Conservation (phyloP, 2,797 vertebrate genomes). For the Tokudaia tokunoshimensis region DNA sequence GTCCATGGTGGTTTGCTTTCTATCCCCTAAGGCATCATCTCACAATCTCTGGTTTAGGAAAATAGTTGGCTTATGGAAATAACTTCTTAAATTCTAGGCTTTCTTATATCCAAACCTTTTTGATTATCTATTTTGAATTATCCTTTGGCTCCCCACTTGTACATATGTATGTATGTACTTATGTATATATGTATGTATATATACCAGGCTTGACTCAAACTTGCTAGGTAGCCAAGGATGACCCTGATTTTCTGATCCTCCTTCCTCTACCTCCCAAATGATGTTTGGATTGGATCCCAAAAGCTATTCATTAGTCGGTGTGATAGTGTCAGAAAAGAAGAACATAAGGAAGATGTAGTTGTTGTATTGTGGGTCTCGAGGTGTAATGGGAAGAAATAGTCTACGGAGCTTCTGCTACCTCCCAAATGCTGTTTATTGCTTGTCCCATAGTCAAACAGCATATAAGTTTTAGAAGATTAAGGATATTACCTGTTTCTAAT, state of each 20-base stretch:
- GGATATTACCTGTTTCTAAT: not conserved
- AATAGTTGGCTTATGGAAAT: conserved; percentile 40
- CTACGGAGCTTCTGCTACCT: not conserved
- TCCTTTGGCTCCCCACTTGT: not conserved
- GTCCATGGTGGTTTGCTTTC: not conserved
- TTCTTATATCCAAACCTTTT: not conserved
- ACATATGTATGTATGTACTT: not conserved
- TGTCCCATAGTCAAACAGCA: not conserved
- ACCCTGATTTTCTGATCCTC: not conserved
- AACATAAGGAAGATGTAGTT: not conserved
- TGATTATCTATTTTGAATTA: conserved; percentile 16
- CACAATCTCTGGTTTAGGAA: not conserved
- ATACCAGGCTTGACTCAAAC: not conserved
- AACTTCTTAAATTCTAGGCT: conserved; percentile 32
- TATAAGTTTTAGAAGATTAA: not conserved
- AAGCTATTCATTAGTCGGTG: not conserved
- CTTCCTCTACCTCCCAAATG: not conserved
- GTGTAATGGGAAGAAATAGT: not conserved
- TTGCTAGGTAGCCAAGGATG: not conserved
- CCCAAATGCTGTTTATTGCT: not conserved
- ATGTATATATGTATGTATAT: not conserved
- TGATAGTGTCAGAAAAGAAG: not conserved
- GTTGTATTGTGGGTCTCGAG: not conserved
- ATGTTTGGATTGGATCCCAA: not conserved
- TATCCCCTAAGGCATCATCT: not conserved